These are phyloP conservation scores for Babylonia areolata DNA, from an alignment of 1,140 invertebrate species.

Conservation along the genomic window DNA sequence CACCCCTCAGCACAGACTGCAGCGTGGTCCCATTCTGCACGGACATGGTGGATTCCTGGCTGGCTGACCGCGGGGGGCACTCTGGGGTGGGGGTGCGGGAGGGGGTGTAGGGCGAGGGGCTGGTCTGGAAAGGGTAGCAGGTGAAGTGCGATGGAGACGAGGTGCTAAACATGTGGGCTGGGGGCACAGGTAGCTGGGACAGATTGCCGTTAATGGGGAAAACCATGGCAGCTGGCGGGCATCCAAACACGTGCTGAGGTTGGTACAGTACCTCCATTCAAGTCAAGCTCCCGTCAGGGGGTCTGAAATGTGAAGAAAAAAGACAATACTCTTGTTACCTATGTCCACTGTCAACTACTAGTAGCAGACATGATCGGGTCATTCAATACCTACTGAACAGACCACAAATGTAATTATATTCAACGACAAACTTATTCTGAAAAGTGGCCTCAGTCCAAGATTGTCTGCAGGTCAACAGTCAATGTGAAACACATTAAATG, in stretches of 20 bases:
- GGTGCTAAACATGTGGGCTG: slow-evolving; percentile 10
- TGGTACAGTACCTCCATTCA: slow-evolving; percentile 52
- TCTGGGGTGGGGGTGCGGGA: slow-evolving; percentile 39
- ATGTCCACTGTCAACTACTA: too few species aligned
- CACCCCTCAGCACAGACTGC: slow-evolving; percentile 65
- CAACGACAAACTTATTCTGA: too few species aligned
- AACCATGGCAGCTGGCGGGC: slow-evolving; percentile 39
- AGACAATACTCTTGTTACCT: too few species aligned
- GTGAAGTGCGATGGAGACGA: slow-evolving; percentile 33
- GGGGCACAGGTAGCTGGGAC: slow-evolving; percentile 35
- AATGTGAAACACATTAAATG: too few species aligned
- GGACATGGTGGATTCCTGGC: background rate
- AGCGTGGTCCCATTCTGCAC: slow-evolving; percentile 49
- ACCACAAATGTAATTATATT: too few species aligned
- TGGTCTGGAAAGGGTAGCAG: slow-evolving; percentile 51
- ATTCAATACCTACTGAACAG: too few species aligned
- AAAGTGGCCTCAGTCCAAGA: too few species aligned
- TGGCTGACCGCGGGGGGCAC: slow-evolving; percentile 29
- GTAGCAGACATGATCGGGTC: too few species aligned
- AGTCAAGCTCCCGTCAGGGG: slow-evolving; percentile 11
- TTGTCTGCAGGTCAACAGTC: too few species aligned
- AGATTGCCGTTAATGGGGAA: slow-evolving; percentile 26
- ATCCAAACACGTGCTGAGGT: slow-evolving; percentile 34
- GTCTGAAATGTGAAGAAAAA: background rate
- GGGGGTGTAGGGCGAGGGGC: slow-evolving; percentile 34